Conservation (phyloP, 2,888 invertebrate species). For the Rotaria macrura region DNA sequence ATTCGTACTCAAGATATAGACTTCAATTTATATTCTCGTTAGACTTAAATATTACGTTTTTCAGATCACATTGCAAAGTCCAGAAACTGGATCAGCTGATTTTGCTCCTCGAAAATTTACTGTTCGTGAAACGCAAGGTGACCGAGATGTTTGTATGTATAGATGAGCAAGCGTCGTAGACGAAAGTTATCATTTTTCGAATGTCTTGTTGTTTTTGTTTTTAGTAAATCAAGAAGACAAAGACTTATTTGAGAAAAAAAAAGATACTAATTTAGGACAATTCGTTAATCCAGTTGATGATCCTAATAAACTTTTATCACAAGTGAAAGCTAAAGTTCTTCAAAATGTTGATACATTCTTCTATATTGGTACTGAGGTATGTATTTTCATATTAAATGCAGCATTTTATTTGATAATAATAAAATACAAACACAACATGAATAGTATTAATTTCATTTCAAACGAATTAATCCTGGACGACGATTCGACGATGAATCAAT, state of each 20-base stretch:
- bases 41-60: no score
- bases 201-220: constrained; percentile 25
- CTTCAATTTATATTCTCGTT: no score
- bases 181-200: no score
- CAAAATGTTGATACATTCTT: constrained; percentile 45
- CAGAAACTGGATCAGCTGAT: constrained; percentile 48
- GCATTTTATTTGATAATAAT: background rate
- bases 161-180: no score
- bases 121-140: constrained; percentile 46
- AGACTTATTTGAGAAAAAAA: constrained; percentile 34
- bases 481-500: background rate
- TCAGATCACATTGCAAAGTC: constrained; percentile 44
- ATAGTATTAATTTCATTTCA: background rate
- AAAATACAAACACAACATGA: background rate
- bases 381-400: background rate
- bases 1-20: no score
- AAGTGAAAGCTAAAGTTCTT: constrained; percentile 36
- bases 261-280: constrained; percentile 28
- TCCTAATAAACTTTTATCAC: constrained; percentile 13
- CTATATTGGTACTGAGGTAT: constrained; percentile 49
- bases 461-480: constrained; percentile 6
- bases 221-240: constrained; percentile 40
- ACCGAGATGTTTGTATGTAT: constrained; percentile 40
- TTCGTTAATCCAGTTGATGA: constrained; percentile 29
- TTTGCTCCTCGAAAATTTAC: constrained; percentile 47